Evolutionary conservation across 2,888 invertebrate genomes (phyloP).

Genomic region (Orgyia antiqua): DNA sequence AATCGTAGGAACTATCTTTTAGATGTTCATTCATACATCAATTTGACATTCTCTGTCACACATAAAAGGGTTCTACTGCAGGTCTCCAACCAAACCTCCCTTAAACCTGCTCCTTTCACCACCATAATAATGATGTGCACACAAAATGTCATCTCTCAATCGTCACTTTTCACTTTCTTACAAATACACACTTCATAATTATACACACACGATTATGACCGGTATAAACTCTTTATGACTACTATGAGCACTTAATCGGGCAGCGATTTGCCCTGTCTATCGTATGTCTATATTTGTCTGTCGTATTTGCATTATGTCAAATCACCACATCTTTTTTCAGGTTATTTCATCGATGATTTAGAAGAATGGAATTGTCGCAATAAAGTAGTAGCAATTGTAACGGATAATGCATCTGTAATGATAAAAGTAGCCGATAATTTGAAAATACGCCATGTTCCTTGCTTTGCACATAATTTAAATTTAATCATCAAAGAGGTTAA

Average conservation of each 20-base stretch:
- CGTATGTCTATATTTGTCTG: slow-evolving; percentile 1
- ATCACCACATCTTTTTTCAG: slow-evolving; percentile 4
- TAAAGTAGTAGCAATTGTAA: slow-evolving; percentile 8
- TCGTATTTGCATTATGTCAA: slow-evolving; percentile 1
- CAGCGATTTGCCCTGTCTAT: slow-evolving; percentile 6
- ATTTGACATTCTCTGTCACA: too few relatives aligned
- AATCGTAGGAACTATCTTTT: too few relatives aligned
- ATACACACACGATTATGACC: too few relatives aligned
- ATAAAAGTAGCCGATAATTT: slow-evolving; percentile 6
- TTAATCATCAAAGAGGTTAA: slow-evolving; percentile 7
- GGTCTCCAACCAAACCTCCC: too few relatives aligned
- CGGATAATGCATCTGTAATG: slow-evolving; percentile 7
- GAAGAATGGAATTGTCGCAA: slow-evolving; percentile 7
- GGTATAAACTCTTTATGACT: too few relatives aligned
- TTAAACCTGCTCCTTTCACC: too few relatives aligned
- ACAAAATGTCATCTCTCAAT: too few relatives aligned
- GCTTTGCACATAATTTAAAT: slow-evolving; percentile 10
- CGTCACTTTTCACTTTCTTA: too few relatives aligned
- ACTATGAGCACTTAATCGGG: slow-evolving; percentile 4
- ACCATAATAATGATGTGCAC: too few relatives aligned
- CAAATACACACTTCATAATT: too few relatives aligned
- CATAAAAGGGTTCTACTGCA: too few relatives aligned
- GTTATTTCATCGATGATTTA: slow-evolving; percentile 5
- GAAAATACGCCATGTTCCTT: slow-evolving; percentile 7
- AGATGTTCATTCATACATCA: too few relatives aligned